Base-by-base conservation (phyloP, 2,113 vertebrate genomes). In the Carassius auratus region DNA sequence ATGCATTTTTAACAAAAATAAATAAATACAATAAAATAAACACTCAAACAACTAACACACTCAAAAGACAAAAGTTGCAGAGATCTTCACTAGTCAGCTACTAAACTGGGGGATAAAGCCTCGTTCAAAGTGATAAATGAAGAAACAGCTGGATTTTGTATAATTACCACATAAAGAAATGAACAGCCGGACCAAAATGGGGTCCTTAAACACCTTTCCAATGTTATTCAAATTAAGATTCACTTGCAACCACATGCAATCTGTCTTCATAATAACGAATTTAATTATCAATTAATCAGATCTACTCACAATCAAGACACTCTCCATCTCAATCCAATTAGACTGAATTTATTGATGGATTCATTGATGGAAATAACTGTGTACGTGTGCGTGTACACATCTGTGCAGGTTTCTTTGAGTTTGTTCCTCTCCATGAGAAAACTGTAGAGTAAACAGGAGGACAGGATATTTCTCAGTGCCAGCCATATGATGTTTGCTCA, bases 301-400 rank as follows among this genome's bases (percentile, higher is more conserved):
- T 93, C 89, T 92, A 92, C 91, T 94, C 91, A 92, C 91, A 94
- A 92, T 95, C 94, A 95, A 93, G 92, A 52, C 93, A 90, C 93
- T 85, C 93, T 95, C 94, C 95, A 93, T 94, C 95, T 95, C 94
- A 92, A 93, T 93, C 94, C 93, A 95, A 95, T 95, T 95, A 95
- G 89, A 91, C 89, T 91, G 93, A 95, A 95, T 95, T 94, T 95
- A 91, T 94, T 95, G 93, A 94, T 95, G 93, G 93, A 93, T 93
- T 92, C 93, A 52, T 69, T 81, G 45, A 81, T 66, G 59, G 38
- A n/a, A 26, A 30, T 66, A 66, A 66, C 38, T 8, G 17, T 7
- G 3, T 64, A 10, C 76, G 57, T 14, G 23, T 76, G 55, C 10
- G 26, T 19, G 15, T 50, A 33, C 3, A 50, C 52, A 55, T 75